Evolutionary conservation across 1,140 invertebrate species (phyloP).

Genomic region (Aphelinus certus): DNA sequence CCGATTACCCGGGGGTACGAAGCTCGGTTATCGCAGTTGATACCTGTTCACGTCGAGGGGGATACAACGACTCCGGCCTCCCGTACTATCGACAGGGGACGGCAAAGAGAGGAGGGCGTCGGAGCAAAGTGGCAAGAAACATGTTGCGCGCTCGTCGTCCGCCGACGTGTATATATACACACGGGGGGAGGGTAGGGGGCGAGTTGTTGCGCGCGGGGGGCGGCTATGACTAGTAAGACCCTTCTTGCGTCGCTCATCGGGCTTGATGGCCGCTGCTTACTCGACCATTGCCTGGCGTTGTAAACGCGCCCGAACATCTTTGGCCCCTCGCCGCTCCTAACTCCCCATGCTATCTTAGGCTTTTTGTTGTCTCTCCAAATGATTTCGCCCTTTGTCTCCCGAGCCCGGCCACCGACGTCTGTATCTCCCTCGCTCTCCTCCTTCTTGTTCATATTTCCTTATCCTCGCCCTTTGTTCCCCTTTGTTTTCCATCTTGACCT

Average conservation of each 20-base stretch:
- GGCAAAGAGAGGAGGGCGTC: not conserved
- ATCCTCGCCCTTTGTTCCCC: not conserved
- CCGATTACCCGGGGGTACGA: too few species aligned
- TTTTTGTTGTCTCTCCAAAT: conserved; percentile 3
- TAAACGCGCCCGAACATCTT: conserved; percentile 11
- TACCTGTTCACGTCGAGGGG: too few species aligned
- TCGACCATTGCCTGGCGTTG: conserved; percentile 10
- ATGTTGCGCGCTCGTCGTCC: conserved; percentile 15
- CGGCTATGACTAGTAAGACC: conserved; percentile 34
- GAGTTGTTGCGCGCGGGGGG: conserved; percentile 2
- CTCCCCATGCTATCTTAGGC: not conserved
- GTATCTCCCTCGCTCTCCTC: not conserved
- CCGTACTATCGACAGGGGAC: not conserved
- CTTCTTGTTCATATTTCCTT: conserved; percentile 2
- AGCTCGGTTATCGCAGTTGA: too few species aligned
- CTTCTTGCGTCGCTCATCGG: conserved; percentile 14
- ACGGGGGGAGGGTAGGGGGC: not conserved
- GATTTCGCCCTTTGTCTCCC: conserved; percentile 11
- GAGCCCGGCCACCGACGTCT: not conserved
- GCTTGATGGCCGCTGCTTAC: conserved; percentile 22
- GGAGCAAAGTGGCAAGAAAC: conserved; percentile 9
- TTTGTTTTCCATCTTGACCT: not conserved
- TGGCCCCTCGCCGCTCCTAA: not conserved
- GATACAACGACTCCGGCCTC: not conserved
- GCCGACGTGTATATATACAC: not conserved